Base-by-base conservation (phyloP, 2,888 invertebrate species). In the Hermodice carunculata region DNA sequence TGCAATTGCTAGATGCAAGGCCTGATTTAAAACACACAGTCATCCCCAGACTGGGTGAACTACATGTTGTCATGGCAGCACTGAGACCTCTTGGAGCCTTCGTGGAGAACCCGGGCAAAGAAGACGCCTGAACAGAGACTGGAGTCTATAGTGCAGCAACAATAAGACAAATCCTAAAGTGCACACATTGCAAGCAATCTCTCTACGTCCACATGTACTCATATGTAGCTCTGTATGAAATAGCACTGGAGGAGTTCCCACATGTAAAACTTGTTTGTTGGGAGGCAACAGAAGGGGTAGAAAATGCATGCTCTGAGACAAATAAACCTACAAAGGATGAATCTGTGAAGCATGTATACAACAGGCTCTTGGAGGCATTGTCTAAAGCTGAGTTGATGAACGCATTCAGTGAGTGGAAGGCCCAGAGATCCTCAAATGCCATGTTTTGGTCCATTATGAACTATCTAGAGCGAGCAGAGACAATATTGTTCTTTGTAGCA, bases 1-100 rank as follows among this genome's bases (percentile, higher is more conserved):
- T 63, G 3, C 69, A 63, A 26, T 54, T 69, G 43, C 29, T 68
- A 26, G 51, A 68, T 63, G 29, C 60, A 8, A 48, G 54, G 29
- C 51, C 57, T 44, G 58, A 66, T 4, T 34, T 66, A 44, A 62
- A 63, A 42, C 14, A 22, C 24, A 63, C 28, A 31, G 44, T 48
- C 31, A 24, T 63, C 24, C 54, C 42, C 19, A 19, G 31, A 60
- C 54, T 61, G 31, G 56, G 31, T 14, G 61, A 61, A 53, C 60
- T 63, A 24, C 63, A 63, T 61, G 63, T 62, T 22, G 34, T 62
- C 61, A 63, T 63, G 59, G 58, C 59, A 29, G 61, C 54, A 22
- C 29, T 63, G 31, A 29, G 46, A 28, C 61, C 61, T 34, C 34
- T 63, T 43, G 46, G 48, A 29, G 19, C 49, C 32, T 49, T 28